Evolutionary conservation across 2,797 vertebrate species (phyloP).

Genomic region (Trichosurus vulpecula): DNA sequence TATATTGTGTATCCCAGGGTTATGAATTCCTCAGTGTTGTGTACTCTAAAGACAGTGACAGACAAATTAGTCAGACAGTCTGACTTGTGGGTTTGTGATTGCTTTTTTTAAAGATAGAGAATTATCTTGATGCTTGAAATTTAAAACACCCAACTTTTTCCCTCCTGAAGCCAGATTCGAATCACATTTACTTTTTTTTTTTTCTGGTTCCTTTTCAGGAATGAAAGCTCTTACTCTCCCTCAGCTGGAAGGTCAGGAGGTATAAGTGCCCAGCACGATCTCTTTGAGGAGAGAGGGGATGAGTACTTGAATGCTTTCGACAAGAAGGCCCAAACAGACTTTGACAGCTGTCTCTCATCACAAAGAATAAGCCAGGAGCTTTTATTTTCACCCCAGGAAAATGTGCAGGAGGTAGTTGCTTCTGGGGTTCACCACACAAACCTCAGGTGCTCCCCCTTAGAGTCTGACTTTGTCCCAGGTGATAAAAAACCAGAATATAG

Average conservation of each 20-base stretch:
- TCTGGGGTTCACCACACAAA: constrained; percentile 79
- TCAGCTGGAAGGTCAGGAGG: constrained; percentile 82
- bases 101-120: constrained; percentile 70
- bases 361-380: constrained; percentile 84
- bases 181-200: constrained; percentile 74
- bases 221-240: constrained; percentile 86
- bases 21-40: constrained; percentile 2
- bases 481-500: constrained; percentile 88
- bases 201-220: constrained; percentile 85
- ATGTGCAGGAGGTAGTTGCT: constrained; percentile 84
- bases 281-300: constrained; percentile 90
- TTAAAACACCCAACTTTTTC: background rate
- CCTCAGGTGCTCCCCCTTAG: constrained; percentile 84
- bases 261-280: constrained; percentile 86
- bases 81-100: constrained; percentile 15
- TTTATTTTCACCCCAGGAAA: constrained; percentile 86
- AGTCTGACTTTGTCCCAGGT: constrained; percentile 87
- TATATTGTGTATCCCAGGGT: background rate
- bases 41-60: constrained; percentile 57
- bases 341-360: constrained; percentile 84
- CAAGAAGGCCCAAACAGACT: constrained; percentile 85
- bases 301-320: constrained; percentile 90
- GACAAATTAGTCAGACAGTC: constrained; percentile 33
- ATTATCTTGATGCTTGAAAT: constrained; percentile 54
- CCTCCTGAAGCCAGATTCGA: constrained; percentile 69